Percentiles rank a stretch among this genome's conserved stretches.
Conservation (phyloP, 2,797 vertebrate species). For the Carcharodon carcharias region DNA sequence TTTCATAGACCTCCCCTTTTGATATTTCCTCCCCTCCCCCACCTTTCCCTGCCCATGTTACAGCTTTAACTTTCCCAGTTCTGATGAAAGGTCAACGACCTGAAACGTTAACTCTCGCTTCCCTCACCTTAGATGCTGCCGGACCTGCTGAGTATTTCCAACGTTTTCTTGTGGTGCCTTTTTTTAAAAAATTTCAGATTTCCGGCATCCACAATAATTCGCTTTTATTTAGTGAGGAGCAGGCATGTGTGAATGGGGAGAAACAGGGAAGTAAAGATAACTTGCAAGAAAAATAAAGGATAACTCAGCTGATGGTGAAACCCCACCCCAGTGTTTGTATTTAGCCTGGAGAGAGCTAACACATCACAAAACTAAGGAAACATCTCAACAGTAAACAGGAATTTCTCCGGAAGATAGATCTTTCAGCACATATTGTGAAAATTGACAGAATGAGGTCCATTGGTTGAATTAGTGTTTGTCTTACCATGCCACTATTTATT, state of each 20-base stretch:
- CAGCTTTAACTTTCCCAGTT: neutral
- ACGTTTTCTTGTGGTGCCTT: neutral
- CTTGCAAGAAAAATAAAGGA: neutral
- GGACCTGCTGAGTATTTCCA: neutral
- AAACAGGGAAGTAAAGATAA: neutral
- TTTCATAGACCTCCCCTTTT: neutral
- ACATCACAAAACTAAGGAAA: conserved; percentile 24
- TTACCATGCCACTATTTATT: neutral
- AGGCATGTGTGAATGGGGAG: neutral
- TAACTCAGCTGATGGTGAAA: neutral
- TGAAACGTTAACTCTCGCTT: neutral
- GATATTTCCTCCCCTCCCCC: neutral
- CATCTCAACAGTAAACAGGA: neutral
- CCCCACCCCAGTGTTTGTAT: neutral
- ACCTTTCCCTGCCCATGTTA: neutral
- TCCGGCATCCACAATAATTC: neutral
- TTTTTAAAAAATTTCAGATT: neutral
- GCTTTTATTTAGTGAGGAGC: neutral
- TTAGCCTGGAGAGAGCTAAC: neutral
- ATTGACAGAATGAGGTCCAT: neutral
- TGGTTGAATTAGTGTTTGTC: neutral
- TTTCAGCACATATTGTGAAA: conserved; percentile 11
- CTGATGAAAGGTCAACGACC: neutral
- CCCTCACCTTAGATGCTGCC: neutral
- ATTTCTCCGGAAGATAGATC: neutral